These are phyloP conservation scores for Orchesella cincta DNA, from an alignment of 1,140 invertebrate genomes.

Conservation along the genomic window DNA sequence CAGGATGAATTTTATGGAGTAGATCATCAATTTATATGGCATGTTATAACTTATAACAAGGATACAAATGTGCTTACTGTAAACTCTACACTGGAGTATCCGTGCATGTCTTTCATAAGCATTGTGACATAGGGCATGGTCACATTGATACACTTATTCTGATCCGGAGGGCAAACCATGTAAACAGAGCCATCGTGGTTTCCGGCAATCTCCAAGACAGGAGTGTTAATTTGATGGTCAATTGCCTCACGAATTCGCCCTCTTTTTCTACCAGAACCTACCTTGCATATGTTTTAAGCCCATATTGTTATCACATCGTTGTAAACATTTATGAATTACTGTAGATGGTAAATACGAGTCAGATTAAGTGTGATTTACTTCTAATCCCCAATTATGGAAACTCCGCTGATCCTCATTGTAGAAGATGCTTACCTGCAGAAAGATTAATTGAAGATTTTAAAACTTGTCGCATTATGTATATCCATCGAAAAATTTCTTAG, in stretches of 20 bases:
- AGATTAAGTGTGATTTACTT: slow-evolving; percentile 4
- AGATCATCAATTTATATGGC: too few species aligned
- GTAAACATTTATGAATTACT: too few species aligned
- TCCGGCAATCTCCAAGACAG: slow-evolving; percentile 2
- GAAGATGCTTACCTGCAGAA: too few species aligned
- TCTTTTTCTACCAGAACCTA: not conserved
- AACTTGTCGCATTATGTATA: too few species aligned
- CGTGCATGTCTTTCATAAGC: not conserved
- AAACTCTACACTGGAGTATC: slow-evolving; percentile 18
- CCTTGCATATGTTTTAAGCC: not conserved
- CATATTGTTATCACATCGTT: too few species aligned
- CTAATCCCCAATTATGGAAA: slow-evolving; percentile 9
- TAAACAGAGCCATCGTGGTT: slow-evolving; percentile 8
- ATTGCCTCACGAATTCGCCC: not conserved
- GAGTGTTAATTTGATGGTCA: slow-evolving; percentile 5
- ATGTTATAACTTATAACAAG: too few species aligned
- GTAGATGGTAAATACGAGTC: not conserved
- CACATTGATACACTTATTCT: not conserved
- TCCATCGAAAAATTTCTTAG: too few species aligned
- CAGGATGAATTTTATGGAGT: too few species aligned
- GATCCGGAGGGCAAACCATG: not conserved
- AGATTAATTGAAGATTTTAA: too few species aligned
- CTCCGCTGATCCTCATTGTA: slow-evolving; percentile 1
- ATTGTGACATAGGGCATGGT: not conserved
- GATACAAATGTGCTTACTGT: not conserved